phyloP scores from a whole-genome alignment of 2,113 vertebrate species.

The Anseranas semipalmata region DNA sequence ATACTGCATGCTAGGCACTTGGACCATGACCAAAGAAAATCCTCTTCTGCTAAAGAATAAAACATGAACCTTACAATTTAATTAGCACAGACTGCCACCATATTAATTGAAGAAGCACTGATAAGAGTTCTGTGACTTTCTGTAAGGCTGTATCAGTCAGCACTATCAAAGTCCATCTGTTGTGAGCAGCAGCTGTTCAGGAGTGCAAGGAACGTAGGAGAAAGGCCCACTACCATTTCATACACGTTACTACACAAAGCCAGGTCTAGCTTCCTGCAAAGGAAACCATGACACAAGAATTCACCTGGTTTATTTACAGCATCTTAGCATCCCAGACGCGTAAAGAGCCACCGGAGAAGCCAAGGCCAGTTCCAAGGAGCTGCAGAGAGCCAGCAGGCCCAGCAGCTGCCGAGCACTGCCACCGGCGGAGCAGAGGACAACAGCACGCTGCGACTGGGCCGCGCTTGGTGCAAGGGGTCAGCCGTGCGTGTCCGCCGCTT shows the following conservation, averaged over 20 bases:
- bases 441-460: neutral
- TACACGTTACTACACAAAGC: neutral
- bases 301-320: conserved; percentile 35
- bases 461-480: neutral
- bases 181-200: conserved; percentile 33
- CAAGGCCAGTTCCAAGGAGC: neutral
- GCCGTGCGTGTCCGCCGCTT: neutral
- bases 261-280: neutral
- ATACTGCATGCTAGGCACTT: neutral
- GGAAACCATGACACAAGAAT: neutral
- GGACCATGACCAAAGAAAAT: neutral
- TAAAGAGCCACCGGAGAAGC: neutral
- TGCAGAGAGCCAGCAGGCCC: neutral
- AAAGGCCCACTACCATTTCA: neutral
- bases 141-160: neutral
- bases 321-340: conserved; percentile 18
- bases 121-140: neutral
- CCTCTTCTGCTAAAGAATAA: neutral
- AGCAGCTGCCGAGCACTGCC: neutral
- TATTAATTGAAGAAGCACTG: neutral
- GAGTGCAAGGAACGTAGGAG: neutral
- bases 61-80: neutral
- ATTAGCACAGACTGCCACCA: neutral
- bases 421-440: neutral
- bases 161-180: neutral